Evolutionary conservation across 2,113 vertebrate genomes (phyloP), one percentile per base, ranked within the genome.

Genomic region (Stomatorhinus ivindoensis): DNA sequence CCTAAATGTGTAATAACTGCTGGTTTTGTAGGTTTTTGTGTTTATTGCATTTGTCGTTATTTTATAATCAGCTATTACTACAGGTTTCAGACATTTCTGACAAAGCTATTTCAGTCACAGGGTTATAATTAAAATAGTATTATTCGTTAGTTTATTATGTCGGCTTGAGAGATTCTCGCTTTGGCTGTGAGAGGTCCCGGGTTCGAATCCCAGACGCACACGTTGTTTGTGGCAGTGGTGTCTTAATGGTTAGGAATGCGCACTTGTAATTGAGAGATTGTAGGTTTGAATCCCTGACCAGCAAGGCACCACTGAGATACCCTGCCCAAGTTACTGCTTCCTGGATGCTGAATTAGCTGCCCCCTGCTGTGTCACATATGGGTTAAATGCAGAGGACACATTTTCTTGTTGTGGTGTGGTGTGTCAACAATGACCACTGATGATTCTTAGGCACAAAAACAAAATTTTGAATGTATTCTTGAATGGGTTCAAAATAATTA

Each of bases 111-210:
- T 19, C 15, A 31, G 31, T 13, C 31, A 42, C 73, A 42, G 1
- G 35, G 13, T 13, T 13, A 76, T 42, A 39, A 35, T 35, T 73
- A 4, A 76, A 76, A 35, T 42, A 35, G 73, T 76, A 42, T 39
- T 76, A 39, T 76, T 13, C 42, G 3, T 19, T 15, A 7, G 5
- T 7, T 39, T 42, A 0, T 42, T 76, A 2, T 19, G 2, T 55
- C 24, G 88, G 91, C 91, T 91, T 84, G 89, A n/a, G n/a, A n/a
- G 91, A 91, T 90, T 91, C 89, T 90, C 88, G 84, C 91, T 91
- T 91, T 87, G 91, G 91, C 89, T 90, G 89, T 53, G 88, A 91
- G 89, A 90, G 89, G 91, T 90, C 91, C 91, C 84, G 88, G 88
- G 91, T 91, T 90, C 84, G 89, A 91, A 91, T 90, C 91, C 89